Percentiles rank a stretch among this genome's conserved stretches.
These are phyloP conservation scores for Agrotis puta DNA, from an alignment of 2,888 invertebrate species.

Conservation along the genomic window DNA sequence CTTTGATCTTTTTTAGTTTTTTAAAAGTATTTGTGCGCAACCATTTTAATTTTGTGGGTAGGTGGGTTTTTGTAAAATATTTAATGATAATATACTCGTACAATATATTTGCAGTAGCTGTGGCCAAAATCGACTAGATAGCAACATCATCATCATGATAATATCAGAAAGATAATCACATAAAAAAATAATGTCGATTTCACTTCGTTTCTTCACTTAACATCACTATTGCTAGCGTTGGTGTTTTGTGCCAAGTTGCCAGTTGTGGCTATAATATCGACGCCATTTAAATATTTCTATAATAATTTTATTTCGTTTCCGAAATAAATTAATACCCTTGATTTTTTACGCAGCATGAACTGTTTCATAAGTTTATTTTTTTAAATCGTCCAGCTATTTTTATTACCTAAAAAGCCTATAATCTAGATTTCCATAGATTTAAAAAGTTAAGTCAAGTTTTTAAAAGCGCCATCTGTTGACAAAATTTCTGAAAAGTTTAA, in stretches of 20 bases:
- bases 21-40: no score
- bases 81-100: no score
- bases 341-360: background rate
- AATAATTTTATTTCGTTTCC: background rate
- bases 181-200: background rate
- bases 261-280: background rate
- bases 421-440: background rate
- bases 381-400: background rate
- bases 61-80: no score
- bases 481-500: background rate
- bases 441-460: background rate
- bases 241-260: slow-evolving; percentile 38
- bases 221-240: slow-evolving; percentile 54
- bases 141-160: no score
- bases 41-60: no score
- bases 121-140: no score
- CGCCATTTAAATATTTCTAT: background rate
- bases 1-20: no score
- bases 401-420: background rate
- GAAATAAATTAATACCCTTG: background rate
- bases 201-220: accelerated
- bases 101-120: no score
- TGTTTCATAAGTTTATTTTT: background rate
- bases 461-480: slow-evolving; percentile 54
- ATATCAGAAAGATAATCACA: background rate